Conservation (phyloP, 1,140 invertebrate species). For the Cyrtorhinus lividipennis region DNA sequence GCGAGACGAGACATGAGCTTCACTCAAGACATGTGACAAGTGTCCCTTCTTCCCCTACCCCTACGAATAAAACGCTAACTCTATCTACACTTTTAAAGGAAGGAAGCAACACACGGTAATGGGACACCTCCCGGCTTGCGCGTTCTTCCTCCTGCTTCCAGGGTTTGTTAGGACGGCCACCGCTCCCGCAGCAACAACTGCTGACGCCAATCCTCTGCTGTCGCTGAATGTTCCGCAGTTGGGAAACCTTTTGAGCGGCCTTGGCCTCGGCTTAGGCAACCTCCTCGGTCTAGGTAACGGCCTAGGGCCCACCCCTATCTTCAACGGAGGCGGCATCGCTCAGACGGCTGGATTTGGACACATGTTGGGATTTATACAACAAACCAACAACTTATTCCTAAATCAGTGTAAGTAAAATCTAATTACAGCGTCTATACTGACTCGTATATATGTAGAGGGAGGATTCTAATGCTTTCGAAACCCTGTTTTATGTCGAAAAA, state of each 20-base stretch:
- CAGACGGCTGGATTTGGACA: neutral
- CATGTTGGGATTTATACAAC: neutral
- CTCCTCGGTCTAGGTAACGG: neutral
- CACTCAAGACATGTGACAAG: no score
- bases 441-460: no score
- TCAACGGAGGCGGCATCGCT: no score
- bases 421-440: no score
- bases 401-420: neutral
- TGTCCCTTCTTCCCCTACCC: no score
- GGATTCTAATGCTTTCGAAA: no score
- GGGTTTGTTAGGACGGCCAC: neutral
- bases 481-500: no score
- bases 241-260: no score
- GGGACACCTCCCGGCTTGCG: neutral
- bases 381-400: neutral
- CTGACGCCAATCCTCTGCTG: neutral
- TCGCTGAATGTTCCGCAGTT: neutral
- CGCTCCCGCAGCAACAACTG: neutral
- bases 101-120: neutral
- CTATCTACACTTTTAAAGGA: no score
- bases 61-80: no score
- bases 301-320: no score
- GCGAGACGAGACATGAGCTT: no score
- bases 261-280: neutral
- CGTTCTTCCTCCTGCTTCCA: neutral